These are phyloP conservation scores for Oscheius myriophilus DNA, from an alignment of 2,888 invertebrate genomes.

Conservation along the genomic window DNA sequence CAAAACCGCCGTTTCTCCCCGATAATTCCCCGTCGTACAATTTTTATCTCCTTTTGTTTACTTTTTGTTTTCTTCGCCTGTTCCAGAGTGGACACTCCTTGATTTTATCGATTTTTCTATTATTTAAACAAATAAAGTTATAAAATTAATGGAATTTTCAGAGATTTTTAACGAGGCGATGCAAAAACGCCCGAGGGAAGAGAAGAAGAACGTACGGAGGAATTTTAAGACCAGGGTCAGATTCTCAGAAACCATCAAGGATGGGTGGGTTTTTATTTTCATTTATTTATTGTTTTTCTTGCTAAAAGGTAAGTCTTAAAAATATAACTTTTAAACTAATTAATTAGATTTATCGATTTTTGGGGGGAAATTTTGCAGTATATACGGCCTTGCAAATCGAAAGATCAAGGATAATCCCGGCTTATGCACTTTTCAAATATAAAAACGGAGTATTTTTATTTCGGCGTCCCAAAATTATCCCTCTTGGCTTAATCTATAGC, in stretches of 20 bases:
- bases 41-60: too few relatives aligned
- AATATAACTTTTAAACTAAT: background rate
- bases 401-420: too few relatives aligned
- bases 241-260: constrained; percentile 30
- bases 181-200: constrained; percentile 60
- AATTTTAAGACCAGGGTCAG: constrained; percentile 43
- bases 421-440: too few relatives aligned
- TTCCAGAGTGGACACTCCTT: background rate
- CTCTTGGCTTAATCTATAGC: too few relatives aligned
- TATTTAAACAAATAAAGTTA: background rate
- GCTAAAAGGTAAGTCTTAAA: background rate
- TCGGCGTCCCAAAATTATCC: too few relatives aligned
- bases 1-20: background rate
- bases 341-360: constrained; percentile 26
- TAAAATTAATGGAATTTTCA: background rate
- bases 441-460: too few relatives aligned
- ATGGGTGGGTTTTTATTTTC: constrained; percentile 24
- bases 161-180: constrained; percentile 34
- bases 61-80: too few relatives aligned
- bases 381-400: background rate
- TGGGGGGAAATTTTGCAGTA: constrained; percentile 27
- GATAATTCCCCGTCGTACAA: too few relatives aligned
- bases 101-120: background rate
- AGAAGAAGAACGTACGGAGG: constrained; percentile 59
- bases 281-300: constrained; percentile 26